phyloP scores from a whole-genome alignment of 1,140 invertebrate genomes.

The Lordiphosa collinella region DNA sequence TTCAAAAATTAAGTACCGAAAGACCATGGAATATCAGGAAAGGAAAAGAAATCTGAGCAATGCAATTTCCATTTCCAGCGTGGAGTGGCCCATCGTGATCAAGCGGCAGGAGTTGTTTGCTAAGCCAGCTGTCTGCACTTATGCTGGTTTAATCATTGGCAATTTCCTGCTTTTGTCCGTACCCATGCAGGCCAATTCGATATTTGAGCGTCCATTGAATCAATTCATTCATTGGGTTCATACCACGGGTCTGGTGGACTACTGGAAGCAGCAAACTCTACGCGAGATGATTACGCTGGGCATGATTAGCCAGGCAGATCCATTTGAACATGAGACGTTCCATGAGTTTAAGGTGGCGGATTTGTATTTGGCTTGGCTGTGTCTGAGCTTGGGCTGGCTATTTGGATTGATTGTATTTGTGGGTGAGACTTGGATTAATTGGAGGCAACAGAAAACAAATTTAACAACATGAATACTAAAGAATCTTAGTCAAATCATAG shows the following conservation, averaged over 20 bases:
- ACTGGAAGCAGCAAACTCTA: slow-evolving; percentile 41
- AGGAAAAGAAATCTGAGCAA: slow-evolving; percentile 8
- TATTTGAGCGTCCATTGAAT: slow-evolving; percentile 39
- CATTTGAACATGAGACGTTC: slow-evolving; percentile 19
- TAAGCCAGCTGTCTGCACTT: slow-evolving; percentile 21
- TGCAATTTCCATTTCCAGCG: slow-evolving; percentile 10
- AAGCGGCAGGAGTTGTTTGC: slow-evolving; percentile 37
- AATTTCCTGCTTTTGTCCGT: slow-evolving; percentile 16
- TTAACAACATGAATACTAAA: no score
- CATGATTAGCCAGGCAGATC: slow-evolving; percentile 28
- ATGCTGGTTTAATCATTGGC: slow-evolving; percentile 9
- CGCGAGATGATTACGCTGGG: slow-evolving; percentile 26
- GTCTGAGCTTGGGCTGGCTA: background rate
- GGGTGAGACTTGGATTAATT: background rate
- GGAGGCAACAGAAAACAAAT: no score
- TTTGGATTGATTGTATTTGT: background rate
- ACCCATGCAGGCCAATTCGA: slow-evolving; percentile 47
- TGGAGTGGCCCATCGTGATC: slow-evolving; percentile 25
- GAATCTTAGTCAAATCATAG: no score
- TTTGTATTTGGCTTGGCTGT: slow-evolving; percentile 29
- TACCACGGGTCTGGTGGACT: slow-evolving; percentile 18
- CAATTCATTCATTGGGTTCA: slow-evolving; percentile 25
- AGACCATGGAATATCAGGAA: background rate
- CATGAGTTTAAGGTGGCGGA: slow-evolving; percentile 41
- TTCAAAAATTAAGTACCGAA: slow-evolving; percentile 19